Evolutionary conservation across 2,797 vertebrate genomes (phyloP), one percentile per base, ranked within the genome.

Genomic region (Thalassophryne amazonica): DNA sequence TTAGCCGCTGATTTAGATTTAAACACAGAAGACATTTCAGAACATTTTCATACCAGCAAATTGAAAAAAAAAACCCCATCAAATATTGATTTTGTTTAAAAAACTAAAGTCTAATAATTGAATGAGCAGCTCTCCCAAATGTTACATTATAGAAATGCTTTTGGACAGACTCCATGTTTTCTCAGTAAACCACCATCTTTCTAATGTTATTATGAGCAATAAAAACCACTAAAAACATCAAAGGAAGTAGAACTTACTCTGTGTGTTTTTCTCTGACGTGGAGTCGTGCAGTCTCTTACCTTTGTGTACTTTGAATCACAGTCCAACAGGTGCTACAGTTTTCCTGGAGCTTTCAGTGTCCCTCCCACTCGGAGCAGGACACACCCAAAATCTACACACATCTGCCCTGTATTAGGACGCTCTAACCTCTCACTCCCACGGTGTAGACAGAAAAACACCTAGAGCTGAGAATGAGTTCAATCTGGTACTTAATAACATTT

Each of bases 191-290:
- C 37, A 19, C 12, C 2, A 2, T 2, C 14, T 37, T 17, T 42
- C 12, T n/a, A 10, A 21, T 27, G 8, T 14, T 27, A 16, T 12
- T 3, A 15, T n/a, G 3, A 3, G 0, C 1, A 20, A 8, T 20
- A 13, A 47, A 24, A 1, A 10, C 10, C 6, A 8, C 7, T 15
- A 6, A 25, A 34, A 9, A 5, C 0, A 6, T 3, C 3, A 25
- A 2, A 22, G 22, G 13, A 29, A 40, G 2, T 3, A 2, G 2
- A 18, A 83, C 85, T 85, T 37, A 88, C 86, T 73, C 69, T 80
- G 76, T 77, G 88, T 88, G 65, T 55, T 71, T 41, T 13, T n/a
- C 21, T 51, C 46, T 40, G 59, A 23, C 13, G 3, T 53, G 22
- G 18, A 52, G 11, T 37, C 0, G 25, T 4, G 5, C 2, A 0